A percentile compares a stretch with the other conserved stretches of the same genome.
Conservation (phyloP, 2,888 invertebrate species). For the Blastobasis lacticolella region DNA sequence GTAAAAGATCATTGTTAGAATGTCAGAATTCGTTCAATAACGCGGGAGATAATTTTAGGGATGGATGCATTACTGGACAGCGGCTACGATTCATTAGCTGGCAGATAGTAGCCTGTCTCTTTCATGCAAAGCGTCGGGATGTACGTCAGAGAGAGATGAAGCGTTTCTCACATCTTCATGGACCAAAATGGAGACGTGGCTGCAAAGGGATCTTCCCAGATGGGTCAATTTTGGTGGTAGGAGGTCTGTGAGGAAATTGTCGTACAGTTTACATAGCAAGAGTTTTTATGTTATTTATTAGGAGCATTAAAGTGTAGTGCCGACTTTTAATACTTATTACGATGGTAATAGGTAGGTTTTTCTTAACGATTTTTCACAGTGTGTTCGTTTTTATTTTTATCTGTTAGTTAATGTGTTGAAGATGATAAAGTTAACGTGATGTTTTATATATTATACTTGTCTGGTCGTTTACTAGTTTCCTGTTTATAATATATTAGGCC, state of each 20-base stretch:
- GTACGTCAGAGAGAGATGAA: constrained; percentile 37
- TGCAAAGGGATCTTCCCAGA: constrained; percentile 63
- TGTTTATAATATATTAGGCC: too few relatives aligned
- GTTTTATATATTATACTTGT: too few relatives aligned
- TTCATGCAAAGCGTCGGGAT: constrained; percentile 19
- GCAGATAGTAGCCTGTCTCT: constrained; percentile 50
- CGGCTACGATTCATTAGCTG: constrained; percentile 67
- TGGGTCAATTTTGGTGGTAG: constrained; percentile 61
- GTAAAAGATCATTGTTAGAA: too few relatives aligned
- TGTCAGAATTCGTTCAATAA: constrained; percentile 3
- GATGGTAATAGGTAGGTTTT: background rate
- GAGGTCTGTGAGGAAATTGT: constrained; percentile 42
- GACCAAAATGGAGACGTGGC: constrained; percentile 62
- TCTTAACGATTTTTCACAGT: too few relatives aligned
- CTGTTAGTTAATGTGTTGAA: too few relatives aligned
- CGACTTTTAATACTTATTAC: constrained; percentile 16
- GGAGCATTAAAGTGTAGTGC: constrained; percentile 19
- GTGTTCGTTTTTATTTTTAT: too few relatives aligned
- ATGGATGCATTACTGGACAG: constrained; percentile 60
- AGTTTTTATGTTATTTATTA: constrained; percentile 51
- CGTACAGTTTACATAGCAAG: constrained; percentile 48
- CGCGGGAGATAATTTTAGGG: constrained; percentile 33
- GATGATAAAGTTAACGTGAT: too few relatives aligned
- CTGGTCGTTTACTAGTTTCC: too few relatives aligned
- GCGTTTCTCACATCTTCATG: constrained; percentile 53